Base-by-base conservation (phyloP, 2,888 invertebrate species). In the Tuta absoluta region DNA sequence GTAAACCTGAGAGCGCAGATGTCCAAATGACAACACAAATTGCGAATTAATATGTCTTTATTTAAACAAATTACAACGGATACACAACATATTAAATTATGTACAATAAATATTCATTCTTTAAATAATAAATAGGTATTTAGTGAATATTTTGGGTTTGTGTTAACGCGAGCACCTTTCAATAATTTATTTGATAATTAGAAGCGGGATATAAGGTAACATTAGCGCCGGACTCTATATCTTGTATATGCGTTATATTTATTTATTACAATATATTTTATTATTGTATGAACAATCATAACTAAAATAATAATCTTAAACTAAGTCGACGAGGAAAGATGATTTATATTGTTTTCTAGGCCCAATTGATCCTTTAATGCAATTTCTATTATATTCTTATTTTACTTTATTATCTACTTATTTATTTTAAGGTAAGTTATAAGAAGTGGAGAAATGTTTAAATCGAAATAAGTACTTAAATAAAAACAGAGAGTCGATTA, bases 181-280 rank as follows among this genome's bases (percentile, higher is more conserved):
- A 67, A 74, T 73, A 63, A 67, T 64, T 69, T 73, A 72, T 74
- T 76, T 72, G 69, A 28, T 24, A 51, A 51, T 21, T 33, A 56
- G 56, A 71, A 75, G 75, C 74, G 75, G 76, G 78, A 79, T 33
- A 78, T 84, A 87, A 91, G 91, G 91, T 91, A 91, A 90, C 91
- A 91, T 90, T 89, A 91, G 91, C 91, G 91, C 91, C 87, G 83
- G 73, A 72, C 74, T 75, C 73, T 57, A 69, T 68, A 68, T 68
- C 8, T 23, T 70, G 69, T 68, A 69, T 65, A 67, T 68, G 65
- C 66, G 62, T 68, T 53, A 60, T 66, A 33, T 63, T 65, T 69
- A 23, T 65, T 63, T 64, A 62, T 33, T 57, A 65, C 58, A 37
- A 53, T 60, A 61, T 68, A 59, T 56, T 19, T 65, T 58, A 67